Evolutionary conservation across 2,113 vertebrate genomes (phyloP).

Genomic region (Illadopsis cleaveri): DNA sequence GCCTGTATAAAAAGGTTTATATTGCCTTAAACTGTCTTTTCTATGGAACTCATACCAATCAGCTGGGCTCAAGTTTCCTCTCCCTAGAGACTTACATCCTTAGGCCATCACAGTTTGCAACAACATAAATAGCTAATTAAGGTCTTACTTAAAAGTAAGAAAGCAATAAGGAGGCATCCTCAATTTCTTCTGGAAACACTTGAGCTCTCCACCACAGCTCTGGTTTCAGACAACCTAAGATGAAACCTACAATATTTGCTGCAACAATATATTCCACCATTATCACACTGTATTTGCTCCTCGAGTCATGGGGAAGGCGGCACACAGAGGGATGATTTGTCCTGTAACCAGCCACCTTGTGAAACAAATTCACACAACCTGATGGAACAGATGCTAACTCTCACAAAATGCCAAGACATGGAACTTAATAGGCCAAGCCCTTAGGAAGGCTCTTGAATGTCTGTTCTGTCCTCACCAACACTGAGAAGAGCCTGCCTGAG

Average conservation of each 20-base stretch:
- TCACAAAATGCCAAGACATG: not conserved
- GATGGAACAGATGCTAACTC: not conserved
- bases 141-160: slow-evolving; percentile 59
- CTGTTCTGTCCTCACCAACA: not conserved
- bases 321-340: not conserved
- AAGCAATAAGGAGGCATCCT: not conserved
- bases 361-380: not conserved
- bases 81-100: slow-evolving; percentile 18
- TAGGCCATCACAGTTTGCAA: slow-evolving; percentile 28
- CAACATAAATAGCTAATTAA: slow-evolving; percentile 55
- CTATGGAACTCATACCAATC: not conserved
- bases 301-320: not conserved
- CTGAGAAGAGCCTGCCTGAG: not conserved
- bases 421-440: not conserved
- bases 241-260: not conserved
- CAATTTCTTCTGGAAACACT: not conserved
- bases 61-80: not conserved
- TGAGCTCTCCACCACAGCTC: not conserved
- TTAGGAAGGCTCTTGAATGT: not conserved
- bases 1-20: not conserved
- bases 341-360: not conserved
- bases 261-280: not conserved
- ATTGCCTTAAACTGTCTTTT: slow-evolving; percentile 7
- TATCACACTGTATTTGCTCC: not conserved
- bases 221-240: not conserved